phyloP scores from a whole-genome alignment of 2,888 invertebrate species.

The Drosophila aldrichi region DNA sequence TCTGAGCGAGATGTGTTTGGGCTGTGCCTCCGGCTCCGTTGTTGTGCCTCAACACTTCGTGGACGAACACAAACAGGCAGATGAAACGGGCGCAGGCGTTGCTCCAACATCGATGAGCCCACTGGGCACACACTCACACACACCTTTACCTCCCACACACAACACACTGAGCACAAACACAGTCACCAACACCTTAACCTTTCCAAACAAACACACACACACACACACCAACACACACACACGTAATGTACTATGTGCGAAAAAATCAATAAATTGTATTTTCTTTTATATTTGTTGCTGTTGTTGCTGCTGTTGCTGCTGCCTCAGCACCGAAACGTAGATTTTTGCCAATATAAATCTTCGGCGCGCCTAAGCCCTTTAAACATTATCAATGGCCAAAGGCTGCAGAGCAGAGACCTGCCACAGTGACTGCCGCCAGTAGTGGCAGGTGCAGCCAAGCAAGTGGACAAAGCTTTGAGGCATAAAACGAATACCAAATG shows the following conservation, averaged over 20 bases:
- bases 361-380: constrained; percentile 75
- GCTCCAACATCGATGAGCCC: constrained; percentile 47
- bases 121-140: not conserved
- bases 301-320: not conserved
- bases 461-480: constrained; percentile 19
- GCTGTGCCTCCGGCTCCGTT: constrained; percentile 51
- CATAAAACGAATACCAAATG: constrained; percentile 21
- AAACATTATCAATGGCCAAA: constrained; percentile 73
- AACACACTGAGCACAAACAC: not conserved
- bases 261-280: constrained; percentile 78
- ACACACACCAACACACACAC: constrained; percentile 11
- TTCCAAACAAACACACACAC: not conserved
- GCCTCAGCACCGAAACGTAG: constrained; percentile 34
- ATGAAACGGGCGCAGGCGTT: constrained; percentile 61
- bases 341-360: constrained; percentile 74
- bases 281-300: constrained; percentile 46
- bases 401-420: constrained; percentile 33
- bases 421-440: constrained; percentile 6
- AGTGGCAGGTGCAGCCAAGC: constrained; percentile 26
- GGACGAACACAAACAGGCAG: constrained; percentile 51
- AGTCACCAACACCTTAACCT: constrained; percentile 12
- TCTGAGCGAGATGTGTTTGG: constrained; percentile 1
- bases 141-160: constrained; percentile 14
- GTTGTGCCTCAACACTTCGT: constrained; percentile 74
- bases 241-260: constrained; percentile 45